Percentiles rank a stretch among this genome's conserved stretches.
phyloP scores from a whole-genome alignment of 2,113 vertebrate genomes.

The Corapipo altera region DNA sequence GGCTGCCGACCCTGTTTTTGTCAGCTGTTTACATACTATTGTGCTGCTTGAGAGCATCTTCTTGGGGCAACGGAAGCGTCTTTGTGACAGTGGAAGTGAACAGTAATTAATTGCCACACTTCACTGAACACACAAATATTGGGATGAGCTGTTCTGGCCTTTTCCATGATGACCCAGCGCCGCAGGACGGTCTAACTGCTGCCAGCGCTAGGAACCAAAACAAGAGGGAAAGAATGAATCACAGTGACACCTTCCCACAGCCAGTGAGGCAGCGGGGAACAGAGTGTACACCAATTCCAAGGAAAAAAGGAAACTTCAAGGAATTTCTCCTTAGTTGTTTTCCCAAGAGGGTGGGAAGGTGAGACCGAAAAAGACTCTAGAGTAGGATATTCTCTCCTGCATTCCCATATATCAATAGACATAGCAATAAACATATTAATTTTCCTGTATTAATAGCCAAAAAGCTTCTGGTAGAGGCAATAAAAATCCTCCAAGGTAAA shows the following conservation, averaged over 20 bases:
- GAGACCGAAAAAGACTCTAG: neutral
- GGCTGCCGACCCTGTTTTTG: neutral
- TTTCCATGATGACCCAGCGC: fast-evolving
- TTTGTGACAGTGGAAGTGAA: neutral
- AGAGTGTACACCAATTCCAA: neutral
- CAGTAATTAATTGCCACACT: neutral
- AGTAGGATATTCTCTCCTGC: neutral
- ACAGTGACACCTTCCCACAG: neutral
- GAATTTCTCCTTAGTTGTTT: neutral
- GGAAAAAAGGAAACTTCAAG: neutral
- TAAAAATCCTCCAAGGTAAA: neutral
- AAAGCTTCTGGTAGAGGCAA: neutral
- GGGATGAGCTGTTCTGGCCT: neutral
- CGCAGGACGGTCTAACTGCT: neutral
- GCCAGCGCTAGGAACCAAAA: neutral
- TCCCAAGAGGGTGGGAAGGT: neutral
- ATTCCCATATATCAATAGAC: neutral
- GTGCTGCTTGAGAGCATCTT: neutral
- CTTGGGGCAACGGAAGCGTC: neutral
- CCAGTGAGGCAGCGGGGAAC: neutral
- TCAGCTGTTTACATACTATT: neutral
- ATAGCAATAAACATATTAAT: neutral
- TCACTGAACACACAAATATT: neutral
- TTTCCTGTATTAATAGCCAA: neutral
- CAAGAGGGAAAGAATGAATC: neutral